Conservation (phyloP, 2,888 invertebrate genomes). For the Eristalinus sepulchralis region DNA sequence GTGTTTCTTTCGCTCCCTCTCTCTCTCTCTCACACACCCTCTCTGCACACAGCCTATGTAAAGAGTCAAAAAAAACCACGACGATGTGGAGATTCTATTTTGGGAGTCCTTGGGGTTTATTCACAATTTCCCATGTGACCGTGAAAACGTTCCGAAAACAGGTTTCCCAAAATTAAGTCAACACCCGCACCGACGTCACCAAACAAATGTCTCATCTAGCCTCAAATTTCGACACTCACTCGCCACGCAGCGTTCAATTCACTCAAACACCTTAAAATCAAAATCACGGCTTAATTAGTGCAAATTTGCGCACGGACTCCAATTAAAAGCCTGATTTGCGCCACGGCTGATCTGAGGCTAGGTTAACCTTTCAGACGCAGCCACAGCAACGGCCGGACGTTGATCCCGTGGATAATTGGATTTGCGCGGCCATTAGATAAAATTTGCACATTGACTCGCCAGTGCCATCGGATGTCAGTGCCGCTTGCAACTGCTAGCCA, state of each 20-base stretch:
- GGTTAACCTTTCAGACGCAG: neutral
- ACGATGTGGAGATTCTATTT: neutral
- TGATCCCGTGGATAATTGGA: neutral
- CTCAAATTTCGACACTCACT: neutral
- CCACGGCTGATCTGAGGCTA: neutral
- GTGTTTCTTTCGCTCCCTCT: too few species aligned
- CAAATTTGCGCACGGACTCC: neutral
- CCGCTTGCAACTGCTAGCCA: neutral
- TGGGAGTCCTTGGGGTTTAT: neutral
- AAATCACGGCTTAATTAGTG: slow-evolving; percentile 5
- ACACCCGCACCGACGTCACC: neutral
- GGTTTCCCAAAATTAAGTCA: neutral
- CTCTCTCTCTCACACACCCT: neutral
- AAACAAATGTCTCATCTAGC: neutral
- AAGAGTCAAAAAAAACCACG: neutral
- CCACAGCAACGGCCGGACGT: neutral
- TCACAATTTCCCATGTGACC: neutral
- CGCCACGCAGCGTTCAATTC: neutral
- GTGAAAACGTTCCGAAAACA: neutral
- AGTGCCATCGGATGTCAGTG: neutral
- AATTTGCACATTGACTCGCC: slow-evolving; percentile 3
- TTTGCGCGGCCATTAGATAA: slow-evolving; percentile 3
- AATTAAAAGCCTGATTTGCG: neutral
- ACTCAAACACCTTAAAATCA: neutral
- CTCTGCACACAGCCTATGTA: neutral